Evolutionary conservation across 1,140 invertebrate genomes (phyloP), one percentile per base, ranked within the genome.

Genomic region (Drosophila pectinifera): DNA sequence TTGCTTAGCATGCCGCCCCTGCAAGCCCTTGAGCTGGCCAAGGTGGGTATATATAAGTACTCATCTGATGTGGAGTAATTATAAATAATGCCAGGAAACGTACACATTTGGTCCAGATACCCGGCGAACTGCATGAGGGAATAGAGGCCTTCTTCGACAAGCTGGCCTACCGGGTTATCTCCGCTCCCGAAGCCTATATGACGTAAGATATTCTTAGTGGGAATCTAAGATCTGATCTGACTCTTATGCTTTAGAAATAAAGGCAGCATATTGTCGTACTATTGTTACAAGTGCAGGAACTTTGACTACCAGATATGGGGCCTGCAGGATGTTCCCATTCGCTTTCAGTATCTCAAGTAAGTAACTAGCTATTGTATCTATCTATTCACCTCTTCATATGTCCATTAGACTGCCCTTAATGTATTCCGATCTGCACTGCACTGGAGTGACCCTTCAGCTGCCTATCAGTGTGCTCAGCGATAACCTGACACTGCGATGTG

Each of bases 221-320:
- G 10, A 13, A 4, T 3, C 20, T n/a, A 18, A 39, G 11, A 11
- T 28, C 4, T 11, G 13, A 20, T 53, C 3, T 53, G 7, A 24
- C 16, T 38, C 1, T 46, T 39, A 4, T 0, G 36, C 6, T n/a
- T 8, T 26, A 91, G 85, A 1, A 63, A 74, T 3, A 36, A 43
- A 4, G 61, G 76, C 28, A 73, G 72, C 18, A 39, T 65, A 1
- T 55, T 59, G 10, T 49, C 77, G 8, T 46, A 54, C 22, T 91
- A 91, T 62, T 80, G 59, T 45, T 91, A 82, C 20, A 26, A 61
- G 7, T 55, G 59, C 24, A 18, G 24, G 0, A 72, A 85, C 6
- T 91, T 64, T n/a, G 54, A 73, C 5, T 41, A 78, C 11, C 73
- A 91, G 49, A 43, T 91, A 16, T 91, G 90, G 90, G 73, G 80